Conservation (phyloP, 2,797 vertebrate genomes). For the Adrianichthys oophorus region DNA sequence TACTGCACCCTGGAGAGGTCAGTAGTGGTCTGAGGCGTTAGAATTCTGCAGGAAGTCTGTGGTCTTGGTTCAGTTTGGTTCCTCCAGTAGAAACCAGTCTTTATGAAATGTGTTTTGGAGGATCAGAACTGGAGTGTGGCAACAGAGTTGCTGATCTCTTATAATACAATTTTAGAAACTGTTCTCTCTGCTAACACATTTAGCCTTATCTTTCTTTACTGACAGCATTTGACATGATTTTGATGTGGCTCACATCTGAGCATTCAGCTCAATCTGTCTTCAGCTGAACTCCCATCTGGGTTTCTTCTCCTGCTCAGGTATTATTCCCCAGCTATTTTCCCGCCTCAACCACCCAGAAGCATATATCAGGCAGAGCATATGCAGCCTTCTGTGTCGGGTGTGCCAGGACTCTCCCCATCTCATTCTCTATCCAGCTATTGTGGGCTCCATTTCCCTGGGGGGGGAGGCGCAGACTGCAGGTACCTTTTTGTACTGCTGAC, state of each 20-base stretch:
- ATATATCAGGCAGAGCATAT: slow-evolving; percentile 96
- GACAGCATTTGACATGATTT: too few relatives aligned
- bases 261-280: too few relatives aligned
- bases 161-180: too few relatives aligned
- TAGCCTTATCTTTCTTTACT: too few relatives aligned
- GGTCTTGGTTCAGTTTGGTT: too few relatives aligned
- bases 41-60: not conserved
- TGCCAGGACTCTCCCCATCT: slow-evolving; percentile 97
- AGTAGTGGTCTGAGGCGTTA: not conserved
- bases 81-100: too few relatives aligned
- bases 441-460: slow-evolving; percentile 94
- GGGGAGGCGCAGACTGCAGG: slow-evolving; percentile 93
- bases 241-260: too few relatives aligned
- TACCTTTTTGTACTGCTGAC: slow-evolving; percentile 26
- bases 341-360: slow-evolving; percentile 97
- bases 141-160: too few relatives aligned
- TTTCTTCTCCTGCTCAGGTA: slow-evolving; percentile 75
- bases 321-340: slow-evolving; percentile 98
- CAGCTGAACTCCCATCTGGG: too few relatives aligned
- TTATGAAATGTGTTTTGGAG: too few relatives aligned
- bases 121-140: too few relatives aligned
- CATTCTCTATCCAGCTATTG: slow-evolving; percentile 95
- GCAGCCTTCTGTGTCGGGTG: slow-evolving; percentile 94
- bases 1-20: slow-evolving; percentile 97
- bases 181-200: too few relatives aligned